These are phyloP conservation scores for Camponotus vicinus DNA, from an alignment of 1,140 invertebrate genomes.

Conservation along the genomic window DNA sequence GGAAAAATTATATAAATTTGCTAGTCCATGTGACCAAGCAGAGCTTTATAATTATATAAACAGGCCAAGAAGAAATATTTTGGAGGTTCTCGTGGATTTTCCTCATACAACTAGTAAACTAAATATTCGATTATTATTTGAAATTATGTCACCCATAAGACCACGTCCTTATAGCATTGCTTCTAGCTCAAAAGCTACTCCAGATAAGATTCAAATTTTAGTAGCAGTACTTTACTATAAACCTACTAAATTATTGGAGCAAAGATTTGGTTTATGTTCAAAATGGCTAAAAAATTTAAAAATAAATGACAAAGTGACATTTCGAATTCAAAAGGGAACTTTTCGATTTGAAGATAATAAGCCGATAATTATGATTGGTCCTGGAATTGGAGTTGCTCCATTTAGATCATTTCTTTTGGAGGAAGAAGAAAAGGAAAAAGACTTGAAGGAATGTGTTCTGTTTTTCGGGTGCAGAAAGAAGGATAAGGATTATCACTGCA, in stretches of 20 bases:
- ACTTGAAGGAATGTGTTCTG: constrained; percentile 88
- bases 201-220: constrained; percentile 92
- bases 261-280: constrained; percentile 95
- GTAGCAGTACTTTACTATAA: constrained; percentile 97
- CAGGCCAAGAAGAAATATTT: constrained; percentile 93
- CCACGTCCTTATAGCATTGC: constrained; percentile 99
- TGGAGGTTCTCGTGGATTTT: constrained; percentile 98
- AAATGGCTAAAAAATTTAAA: constrained; percentile 93
- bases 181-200: constrained; percentile 88
- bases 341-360: constrained; percentile 91
- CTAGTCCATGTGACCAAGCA: constrained; percentile 93
- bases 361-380: constrained; percentile 96
- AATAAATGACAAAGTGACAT: constrained; percentile 87
- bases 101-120: constrained; percentile 92
- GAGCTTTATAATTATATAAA: constrained; percentile 96
- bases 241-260: constrained; percentile 91
- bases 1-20: constrained; percentile 96
- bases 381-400: constrained; percentile 98
- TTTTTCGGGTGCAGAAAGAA: constrained; percentile 97
- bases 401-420: constrained; percentile 95
- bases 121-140: constrained; percentile 93
- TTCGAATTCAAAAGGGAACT: constrained; percentile 93
- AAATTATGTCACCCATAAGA: constrained; percentile 96
- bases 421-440: constrained; percentile 82
- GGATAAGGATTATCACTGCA: constrained; percentile 94